Evolutionary conservation across 2,797 vertebrate genomes (phyloP).

Genomic region (Lophotriccus pileatus): DNA sequence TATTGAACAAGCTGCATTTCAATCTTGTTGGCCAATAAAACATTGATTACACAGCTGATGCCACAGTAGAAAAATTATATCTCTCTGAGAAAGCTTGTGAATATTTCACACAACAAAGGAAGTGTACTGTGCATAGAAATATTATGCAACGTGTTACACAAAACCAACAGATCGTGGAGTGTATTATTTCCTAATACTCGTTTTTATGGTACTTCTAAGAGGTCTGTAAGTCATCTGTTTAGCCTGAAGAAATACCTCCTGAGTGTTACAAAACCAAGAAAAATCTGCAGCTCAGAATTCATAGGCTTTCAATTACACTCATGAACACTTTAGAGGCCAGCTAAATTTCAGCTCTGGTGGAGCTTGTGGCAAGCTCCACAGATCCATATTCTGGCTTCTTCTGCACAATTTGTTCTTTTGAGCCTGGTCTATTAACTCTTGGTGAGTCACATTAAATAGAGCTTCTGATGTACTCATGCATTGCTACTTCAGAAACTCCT

Average conservation of each 20-base stretch:
- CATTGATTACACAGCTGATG: constrained; percentile 63
- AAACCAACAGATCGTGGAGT: background rate
- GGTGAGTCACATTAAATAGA: background rate
- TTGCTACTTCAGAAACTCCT: background rate
- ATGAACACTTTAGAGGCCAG: background rate
- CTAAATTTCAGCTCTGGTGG: background rate
- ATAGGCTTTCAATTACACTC: background rate
- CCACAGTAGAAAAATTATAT: constrained; percentile 28
- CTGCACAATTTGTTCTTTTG: background rate
- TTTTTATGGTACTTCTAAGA: constrained; percentile 38
- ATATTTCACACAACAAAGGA: constrained; percentile 23
- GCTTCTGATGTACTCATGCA: background rate
- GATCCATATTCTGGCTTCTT: background rate
- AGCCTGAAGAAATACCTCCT: constrained; percentile 35
- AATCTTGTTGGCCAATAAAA: constrained; percentile 51
- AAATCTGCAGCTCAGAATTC: constrained; percentile 16
- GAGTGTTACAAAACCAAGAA: constrained; percentile 9
- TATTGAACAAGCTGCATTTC: constrained; percentile 10
- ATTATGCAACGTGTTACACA: background rate
- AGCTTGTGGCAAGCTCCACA: background rate
- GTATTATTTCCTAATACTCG: constrained; percentile 16
- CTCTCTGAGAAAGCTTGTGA: background rate
- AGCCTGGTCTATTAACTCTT: background rate
- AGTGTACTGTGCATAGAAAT: background rate
- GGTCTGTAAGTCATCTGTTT: constrained; percentile 47